These are phyloP conservation scores for Chitala chitala DNA, from an alignment of 2,113 vertebrate genomes.

Conservation along the genomic window DNA sequence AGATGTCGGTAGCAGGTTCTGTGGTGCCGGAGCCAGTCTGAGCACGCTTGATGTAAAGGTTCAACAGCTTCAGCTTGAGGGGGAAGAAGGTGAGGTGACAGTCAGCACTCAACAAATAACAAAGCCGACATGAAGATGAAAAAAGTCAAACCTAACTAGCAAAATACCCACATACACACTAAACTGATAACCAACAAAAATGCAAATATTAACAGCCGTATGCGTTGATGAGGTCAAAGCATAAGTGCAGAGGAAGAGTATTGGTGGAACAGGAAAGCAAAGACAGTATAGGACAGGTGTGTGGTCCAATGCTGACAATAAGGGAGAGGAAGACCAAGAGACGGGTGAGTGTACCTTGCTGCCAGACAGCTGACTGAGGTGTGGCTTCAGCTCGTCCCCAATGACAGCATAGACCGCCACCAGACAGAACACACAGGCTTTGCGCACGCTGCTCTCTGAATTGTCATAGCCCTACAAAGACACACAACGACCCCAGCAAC, in stretches of 20 bases:
- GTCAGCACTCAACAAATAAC: no score
- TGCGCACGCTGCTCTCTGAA: constrained; percentile 93
- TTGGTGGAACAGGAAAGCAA: no score
- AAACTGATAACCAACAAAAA: no score
- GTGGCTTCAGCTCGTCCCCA: constrained; percentile 91
- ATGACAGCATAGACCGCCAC: constrained; percentile 90
- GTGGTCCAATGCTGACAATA: no score
- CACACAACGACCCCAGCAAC: constrained; percentile 21
- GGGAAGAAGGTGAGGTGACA: background rate
- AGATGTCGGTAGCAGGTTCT: constrained; percentile 72
- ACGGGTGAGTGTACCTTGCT: constrained; percentile 77
- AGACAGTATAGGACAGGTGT: no score
- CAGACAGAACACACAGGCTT: constrained; percentile 94
- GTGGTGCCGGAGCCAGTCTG: constrained; percentile 79
- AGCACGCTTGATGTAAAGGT: constrained; percentile 95
- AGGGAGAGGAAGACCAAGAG: background rate
- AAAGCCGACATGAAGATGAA: no score
- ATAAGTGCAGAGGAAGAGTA: no score
- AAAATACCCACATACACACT: no score
- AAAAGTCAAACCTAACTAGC: no score
- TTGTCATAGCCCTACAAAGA: constrained; percentile 86
- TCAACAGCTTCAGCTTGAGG: constrained; percentile 89
- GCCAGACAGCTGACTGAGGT: constrained; percentile 90
- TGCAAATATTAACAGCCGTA: no score
- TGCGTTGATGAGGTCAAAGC: no score